Conservation (phyloP, 2,888 invertebrate genomes). For the Campaea margaritaria region DNA sequence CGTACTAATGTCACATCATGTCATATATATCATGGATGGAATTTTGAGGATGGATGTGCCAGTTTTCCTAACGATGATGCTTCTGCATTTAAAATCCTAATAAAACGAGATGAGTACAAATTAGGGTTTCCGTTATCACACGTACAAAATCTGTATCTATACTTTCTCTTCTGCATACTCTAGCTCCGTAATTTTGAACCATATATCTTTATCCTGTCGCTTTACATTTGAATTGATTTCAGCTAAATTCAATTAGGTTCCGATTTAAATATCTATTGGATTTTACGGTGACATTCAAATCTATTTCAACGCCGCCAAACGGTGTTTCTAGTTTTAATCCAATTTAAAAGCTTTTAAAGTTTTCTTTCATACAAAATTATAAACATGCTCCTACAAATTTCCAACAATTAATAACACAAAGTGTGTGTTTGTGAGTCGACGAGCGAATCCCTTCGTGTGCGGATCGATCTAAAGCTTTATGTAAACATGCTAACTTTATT, state of each 20-base stretch:
- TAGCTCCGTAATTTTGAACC: slow-evolving; percentile 1
- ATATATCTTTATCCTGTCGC: slow-evolving; percentile 14
- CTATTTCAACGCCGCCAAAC: not conserved
- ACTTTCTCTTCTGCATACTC: not conserved
- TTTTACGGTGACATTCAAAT: no score
- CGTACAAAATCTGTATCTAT: no score
- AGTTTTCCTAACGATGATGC: no score
- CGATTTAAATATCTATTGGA: slow-evolving; percentile 2
- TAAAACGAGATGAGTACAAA: no score
- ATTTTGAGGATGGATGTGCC: not conserved
- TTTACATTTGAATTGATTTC: slow-evolving; percentile 14
- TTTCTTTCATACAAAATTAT: slow-evolving; percentile 9
- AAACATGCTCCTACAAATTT: slow-evolving; percentile 20
- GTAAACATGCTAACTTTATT: slow-evolving; percentile 28
- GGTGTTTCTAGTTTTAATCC: not conserved
- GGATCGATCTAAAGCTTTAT: slow-evolving; percentile 24
- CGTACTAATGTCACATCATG: no score
- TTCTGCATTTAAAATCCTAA: no score
- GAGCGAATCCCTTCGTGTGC: slow-evolving; percentile 20
- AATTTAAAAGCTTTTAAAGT: not conserved
- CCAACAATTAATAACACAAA: slow-evolving; percentile 24
- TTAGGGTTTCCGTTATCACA: no score
- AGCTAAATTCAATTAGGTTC: slow-evolving; percentile 10
- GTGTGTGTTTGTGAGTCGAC: slow-evolving; percentile 19
- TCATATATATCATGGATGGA: no score